Evolutionary conservation across 2,888 invertebrate genomes (phyloP), one percentile per base, ranked within the genome.

Genomic region (Bugulina stolonifera): DNA sequence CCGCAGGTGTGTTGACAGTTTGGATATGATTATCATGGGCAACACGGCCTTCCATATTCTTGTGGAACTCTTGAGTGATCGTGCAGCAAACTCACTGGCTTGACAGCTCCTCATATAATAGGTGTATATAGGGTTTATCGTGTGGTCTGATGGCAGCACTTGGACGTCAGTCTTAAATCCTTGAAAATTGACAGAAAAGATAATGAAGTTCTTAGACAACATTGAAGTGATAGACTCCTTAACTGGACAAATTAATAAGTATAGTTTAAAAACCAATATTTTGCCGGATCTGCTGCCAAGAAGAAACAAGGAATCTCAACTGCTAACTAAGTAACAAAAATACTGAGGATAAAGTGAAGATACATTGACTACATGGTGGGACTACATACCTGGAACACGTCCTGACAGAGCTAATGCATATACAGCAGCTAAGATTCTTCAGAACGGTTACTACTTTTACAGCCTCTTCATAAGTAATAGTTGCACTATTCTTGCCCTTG

Each of bases 1-100:
- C 54, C 76, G 75, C 1, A 74, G 69, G 52, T 75, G 73, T 0
- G 76, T 74, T 54, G 72, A 73, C 0, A 74, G 74, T 32, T 25
- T 29, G 1, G 72, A 69, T 2, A 71, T 54, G 14, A 73, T 70
- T 54, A 75, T 72, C 27, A 69, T 25, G 23, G 73, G 75, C 32
- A 72, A 71, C 34, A 71, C 69, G 10, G 55, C 69, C 43, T 52
- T 23, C 73, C 75, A 75, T 52, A 72, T n/a, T 29, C 27, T 25
- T 32, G 29, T 27, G n/a, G 32, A 64, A 14, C 5, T 32, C 18
- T 2, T 64, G 5, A 64, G 5, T 25, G 64, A 27, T 3, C 34
- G 22, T 14, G 32, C 3, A 25, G 64, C 5, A 14, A 3, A 14
- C 5, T 14, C 18, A 18, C 2, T 32, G 5, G 64, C 64, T 2